Conservation (phyloP, 1,140 invertebrate species). For the Cyrtorhinus lividipennis region DNA sequence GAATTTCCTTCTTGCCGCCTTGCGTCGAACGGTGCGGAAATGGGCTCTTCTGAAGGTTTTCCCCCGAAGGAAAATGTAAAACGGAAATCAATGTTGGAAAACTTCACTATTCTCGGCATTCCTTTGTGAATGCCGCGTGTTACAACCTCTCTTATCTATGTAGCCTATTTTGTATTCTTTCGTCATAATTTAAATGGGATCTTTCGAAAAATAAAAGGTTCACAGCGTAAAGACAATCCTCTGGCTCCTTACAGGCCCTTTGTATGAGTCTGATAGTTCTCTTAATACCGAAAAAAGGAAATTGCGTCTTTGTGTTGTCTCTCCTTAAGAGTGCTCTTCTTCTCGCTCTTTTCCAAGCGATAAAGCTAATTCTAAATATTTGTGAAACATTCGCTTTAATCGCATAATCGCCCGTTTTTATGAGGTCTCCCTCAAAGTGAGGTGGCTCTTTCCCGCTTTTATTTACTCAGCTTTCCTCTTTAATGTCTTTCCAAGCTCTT, state of each 20-base stretch:
- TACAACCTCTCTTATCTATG: too few species aligned
- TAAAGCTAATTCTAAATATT: constrained; percentile 6
- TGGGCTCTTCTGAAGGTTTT: too few species aligned
- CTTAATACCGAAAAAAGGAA: not conserved
- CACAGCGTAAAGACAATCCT: not conserved
- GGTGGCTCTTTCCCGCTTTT: not conserved
- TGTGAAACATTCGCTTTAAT: constrained; percentile 8
- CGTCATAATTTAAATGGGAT: not conserved
- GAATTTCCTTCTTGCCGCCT: too few species aligned
- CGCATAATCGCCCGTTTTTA: not conserved
- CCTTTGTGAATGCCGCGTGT: too few species aligned
- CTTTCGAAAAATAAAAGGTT: not conserved
- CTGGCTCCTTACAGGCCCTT: not conserved
- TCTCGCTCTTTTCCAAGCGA: not conserved
- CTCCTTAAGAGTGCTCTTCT: not conserved
- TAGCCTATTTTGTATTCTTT: not conserved
- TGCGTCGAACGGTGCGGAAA: too few species aligned
- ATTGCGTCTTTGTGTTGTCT: constrained; percentile 1
- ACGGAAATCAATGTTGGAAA: too few species aligned
- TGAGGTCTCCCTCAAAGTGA: not conserved
- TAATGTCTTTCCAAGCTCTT: too few species aligned
- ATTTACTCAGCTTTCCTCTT: not conserved
- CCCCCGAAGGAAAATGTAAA: too few species aligned
- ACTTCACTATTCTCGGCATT: too few species aligned
- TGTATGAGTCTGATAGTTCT: not conserved